Percentiles rank a stretch among this genome's conserved stretches.
Conservation (phyloP, 2,888 invertebrate species). For the Pyrrhosoma nymphula region DNA sequence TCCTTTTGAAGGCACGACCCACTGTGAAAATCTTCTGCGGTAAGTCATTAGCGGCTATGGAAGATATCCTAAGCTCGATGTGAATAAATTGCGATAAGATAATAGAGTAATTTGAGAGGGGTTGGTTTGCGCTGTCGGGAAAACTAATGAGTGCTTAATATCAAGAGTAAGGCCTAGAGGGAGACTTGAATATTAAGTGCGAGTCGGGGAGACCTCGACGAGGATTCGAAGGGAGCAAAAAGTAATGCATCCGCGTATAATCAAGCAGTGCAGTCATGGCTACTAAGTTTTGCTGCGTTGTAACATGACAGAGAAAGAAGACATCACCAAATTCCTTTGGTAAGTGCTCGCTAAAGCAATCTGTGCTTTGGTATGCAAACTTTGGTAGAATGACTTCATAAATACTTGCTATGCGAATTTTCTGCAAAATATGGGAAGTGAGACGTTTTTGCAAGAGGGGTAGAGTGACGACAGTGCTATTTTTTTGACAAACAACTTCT, state of each 20-base stretch:
- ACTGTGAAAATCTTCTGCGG: not conserved
- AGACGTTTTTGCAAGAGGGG: no score
- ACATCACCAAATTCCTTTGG: no score
- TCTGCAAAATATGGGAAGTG: no score
- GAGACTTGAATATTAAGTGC: not conserved
- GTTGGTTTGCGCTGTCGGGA: not conserved
- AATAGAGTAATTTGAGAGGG: conserved; percentile 12
- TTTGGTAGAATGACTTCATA: no score
- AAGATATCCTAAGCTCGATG: not conserved
- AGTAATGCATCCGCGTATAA: not conserved
- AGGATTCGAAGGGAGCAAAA: not conserved
- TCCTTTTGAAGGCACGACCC: not conserved
- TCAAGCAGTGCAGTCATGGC: not conserved
- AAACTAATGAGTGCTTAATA: not conserved
- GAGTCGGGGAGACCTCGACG: not conserved
- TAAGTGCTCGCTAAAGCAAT: no score
- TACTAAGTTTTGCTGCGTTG: not conserved
- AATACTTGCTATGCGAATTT: no score
- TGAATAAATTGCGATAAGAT: not conserved
- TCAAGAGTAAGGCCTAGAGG: not conserved
- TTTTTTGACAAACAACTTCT: no score
- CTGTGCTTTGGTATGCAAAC: no score
- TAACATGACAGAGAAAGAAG: no score
- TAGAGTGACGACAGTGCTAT: no score
- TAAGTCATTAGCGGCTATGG: not conserved